Evolutionary conservation across 1,140 invertebrate species (phyloP).

Genomic region (Drosophila lacteicornis): DNA sequence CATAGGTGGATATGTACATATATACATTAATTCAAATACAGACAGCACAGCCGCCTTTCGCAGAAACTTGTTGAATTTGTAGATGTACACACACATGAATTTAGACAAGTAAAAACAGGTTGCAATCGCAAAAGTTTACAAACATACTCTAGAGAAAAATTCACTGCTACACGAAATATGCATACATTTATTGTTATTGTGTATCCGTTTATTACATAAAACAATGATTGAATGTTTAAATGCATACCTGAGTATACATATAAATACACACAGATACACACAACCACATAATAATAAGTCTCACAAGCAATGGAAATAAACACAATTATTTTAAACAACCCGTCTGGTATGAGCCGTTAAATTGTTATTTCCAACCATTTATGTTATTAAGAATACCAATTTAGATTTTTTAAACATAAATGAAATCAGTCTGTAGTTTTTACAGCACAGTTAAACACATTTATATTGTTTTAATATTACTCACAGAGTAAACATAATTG

Average conservation of each 20-base stretch:
- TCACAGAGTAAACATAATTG: slow-evolving; percentile 39
- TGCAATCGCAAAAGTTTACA: slow-evolving; percentile 15
- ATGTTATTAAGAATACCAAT: not conserved
- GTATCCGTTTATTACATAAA: slow-evolving; percentile 58
- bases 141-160: slow-evolving; percentile 12
- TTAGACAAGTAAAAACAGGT: slow-evolving; percentile 22
- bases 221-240: slow-evolving; percentile 25
- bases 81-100: slow-evolving; percentile 3
- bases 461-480: slow-evolving; percentile 27
- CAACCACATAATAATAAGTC: slow-evolving; percentile 13
- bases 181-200: slow-evolving; percentile 16
- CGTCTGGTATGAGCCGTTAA: not conserved
- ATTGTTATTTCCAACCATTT: not conserved
- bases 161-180: slow-evolving; percentile 32
- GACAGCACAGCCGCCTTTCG: not conserved
- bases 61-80: slow-evolving; percentile 9
- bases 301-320: not conserved
- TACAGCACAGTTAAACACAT: slow-evolving; percentile 10
- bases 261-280: slow-evolving; percentile 34
- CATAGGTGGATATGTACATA: not conserved
- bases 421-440: slow-evolving; percentile 7
- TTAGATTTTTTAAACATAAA: not conserved
- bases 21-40: not conserved
- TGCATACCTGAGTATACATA: not conserved
- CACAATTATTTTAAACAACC: not conserved